phyloP scores from a whole-genome alignment of 2,888 invertebrate genomes.

The Himalopsyche kuldschensis region DNA sequence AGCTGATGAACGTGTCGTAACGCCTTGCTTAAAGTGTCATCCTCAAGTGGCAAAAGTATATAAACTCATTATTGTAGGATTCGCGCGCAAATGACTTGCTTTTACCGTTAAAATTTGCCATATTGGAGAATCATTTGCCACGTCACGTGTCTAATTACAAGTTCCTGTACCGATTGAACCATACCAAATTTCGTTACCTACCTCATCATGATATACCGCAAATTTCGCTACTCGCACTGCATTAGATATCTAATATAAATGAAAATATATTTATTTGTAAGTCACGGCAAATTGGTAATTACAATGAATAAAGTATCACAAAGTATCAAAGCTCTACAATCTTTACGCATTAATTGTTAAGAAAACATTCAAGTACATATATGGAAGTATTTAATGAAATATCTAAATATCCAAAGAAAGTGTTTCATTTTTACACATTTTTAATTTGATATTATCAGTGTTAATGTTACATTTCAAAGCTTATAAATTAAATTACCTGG shows the following conservation, averaged over 20 bases:
- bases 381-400: too few relatives aligned
- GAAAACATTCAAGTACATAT: too few relatives aligned
- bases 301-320: too few relatives aligned
- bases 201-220: neutral
- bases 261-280: too few relatives aligned
- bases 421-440: too few relatives aligned
- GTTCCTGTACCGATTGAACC: conserved; percentile 10
- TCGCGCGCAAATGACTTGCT: neutral
- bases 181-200: neutral
- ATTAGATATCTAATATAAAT: neutral
- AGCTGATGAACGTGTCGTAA: neutral
- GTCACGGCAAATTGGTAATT: too few relatives aligned
- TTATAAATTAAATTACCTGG: too few relatives aligned
- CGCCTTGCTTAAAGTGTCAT: neutral
- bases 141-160: conserved; percentile 19
- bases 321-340: too few relatives aligned
- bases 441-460: too few relatives aligned
- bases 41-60: neutral
- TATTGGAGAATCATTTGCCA: conserved; percentile 15
- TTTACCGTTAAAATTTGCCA: conserved; percentile 10
- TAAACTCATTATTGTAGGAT: neutral
- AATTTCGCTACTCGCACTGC: neutral
- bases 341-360: too few relatives aligned
- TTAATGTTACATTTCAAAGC: too few relatives aligned
- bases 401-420: too few relatives aligned